A percentile compares a stretch with the other conserved stretches of the same genome.
phyloP scores from a whole-genome alignment of 2,888 invertebrate genomes.

The Xestia sexstrigata region DNA sequence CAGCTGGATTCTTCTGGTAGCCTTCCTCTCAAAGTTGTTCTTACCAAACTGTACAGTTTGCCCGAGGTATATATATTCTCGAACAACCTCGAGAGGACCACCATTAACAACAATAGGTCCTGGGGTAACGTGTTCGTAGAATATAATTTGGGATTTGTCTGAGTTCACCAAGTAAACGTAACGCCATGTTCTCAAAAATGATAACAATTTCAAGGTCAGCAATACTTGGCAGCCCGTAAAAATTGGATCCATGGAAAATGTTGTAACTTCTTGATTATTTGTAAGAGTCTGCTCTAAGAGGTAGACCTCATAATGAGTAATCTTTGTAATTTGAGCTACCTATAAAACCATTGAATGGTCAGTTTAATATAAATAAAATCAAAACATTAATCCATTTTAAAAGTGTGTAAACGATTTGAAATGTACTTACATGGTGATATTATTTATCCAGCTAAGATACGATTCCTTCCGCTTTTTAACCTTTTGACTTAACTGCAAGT shows the following conservation, averaged over 20 bases:
- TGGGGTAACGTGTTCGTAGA: too few species aligned
- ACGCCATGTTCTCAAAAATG: constrained; percentile 33
- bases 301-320: constrained; percentile 16
- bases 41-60: too few species aligned
- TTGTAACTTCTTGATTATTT: constrained; percentile 28
- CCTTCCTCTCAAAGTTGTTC: too few species aligned
- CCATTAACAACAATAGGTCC: too few species aligned
- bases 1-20: too few species aligned
- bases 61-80: too few species aligned
- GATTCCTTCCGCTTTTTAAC: constrained; percentile 26
- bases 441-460: constrained; percentile 49
- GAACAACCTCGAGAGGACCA: too few species aligned
- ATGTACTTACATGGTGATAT: constrained; percentile 46
- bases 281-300: constrained; percentile 11
- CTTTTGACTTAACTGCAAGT: constrained; percentile 31
- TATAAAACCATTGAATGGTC: constrained; percentile 39
- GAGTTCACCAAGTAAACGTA: constrained; percentile 19
- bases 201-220: constrained; percentile 30
- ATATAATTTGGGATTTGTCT: too few species aligned
- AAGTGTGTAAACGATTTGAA: constrained; percentile 35
- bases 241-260: constrained; percentile 6
- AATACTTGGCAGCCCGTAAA: constrained; percentile 16
- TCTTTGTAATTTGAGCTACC: constrained; percentile 31
- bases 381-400: constrained; percentile 34
- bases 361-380: constrained; percentile 26